Evolutionary conservation across 2,888 invertebrate genomes (phyloP).

Genomic region (Myopa testacea): DNA sequence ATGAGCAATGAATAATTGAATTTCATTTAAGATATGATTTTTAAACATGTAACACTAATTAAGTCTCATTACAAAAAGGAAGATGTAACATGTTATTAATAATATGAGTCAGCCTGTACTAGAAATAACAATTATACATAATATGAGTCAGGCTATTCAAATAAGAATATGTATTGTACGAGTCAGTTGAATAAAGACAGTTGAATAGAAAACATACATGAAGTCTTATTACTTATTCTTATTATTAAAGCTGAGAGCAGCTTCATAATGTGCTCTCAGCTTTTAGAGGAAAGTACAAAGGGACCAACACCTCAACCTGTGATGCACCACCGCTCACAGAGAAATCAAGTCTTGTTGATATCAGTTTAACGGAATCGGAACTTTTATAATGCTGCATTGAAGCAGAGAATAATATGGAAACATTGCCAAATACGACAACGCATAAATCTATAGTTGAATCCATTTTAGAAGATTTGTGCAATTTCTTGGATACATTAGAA

Average conservation of each 20-base stretch:
- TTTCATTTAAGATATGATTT: constrained; percentile 8
- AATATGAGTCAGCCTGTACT: too few relatives aligned
- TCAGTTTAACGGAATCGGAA: constrained; percentile 50
- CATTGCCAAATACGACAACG: background rate
- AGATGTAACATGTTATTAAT: background rate
- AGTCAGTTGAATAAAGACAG: too few relatives aligned
- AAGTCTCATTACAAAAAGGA: constrained; percentile 2
- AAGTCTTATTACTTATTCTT: too few relatives aligned
- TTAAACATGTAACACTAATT: constrained; percentile 13
- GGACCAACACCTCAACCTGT: background rate
- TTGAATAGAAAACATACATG: too few relatives aligned
- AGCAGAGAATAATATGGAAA: constrained; percentile 12
- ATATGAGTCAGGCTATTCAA: too few relatives aligned
- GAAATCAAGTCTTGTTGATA: constrained; percentile 43
- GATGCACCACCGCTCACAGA: background rate
- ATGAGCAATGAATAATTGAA: constrained; percentile 11
- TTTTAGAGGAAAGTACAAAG: background rate
- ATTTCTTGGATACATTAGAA: constrained; percentile 51
- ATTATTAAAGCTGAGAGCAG: too few relatives aligned
- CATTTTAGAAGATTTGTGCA: constrained; percentile 59
- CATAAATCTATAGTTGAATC: constrained; percentile 51
- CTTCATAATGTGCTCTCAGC: constrained; percentile 16
- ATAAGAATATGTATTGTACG: too few relatives aligned
- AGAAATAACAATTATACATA: too few relatives aligned
- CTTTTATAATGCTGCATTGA: constrained; percentile 49